Evolutionary conservation across 1,140 invertebrate species (phyloP).

Genomic region (Leptopilina clavipes): DNA sequence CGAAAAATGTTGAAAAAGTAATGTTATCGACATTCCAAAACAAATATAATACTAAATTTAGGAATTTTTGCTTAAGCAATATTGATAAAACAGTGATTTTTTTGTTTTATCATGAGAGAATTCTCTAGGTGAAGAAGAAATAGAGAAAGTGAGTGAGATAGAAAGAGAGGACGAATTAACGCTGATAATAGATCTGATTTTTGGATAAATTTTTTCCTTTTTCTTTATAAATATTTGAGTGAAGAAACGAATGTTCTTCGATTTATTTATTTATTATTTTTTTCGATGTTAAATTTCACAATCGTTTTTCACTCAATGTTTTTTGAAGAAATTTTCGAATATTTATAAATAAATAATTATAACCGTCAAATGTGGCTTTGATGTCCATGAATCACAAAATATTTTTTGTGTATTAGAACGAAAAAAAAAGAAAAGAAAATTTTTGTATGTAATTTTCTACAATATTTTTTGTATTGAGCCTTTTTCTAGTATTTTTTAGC

Average conservation of each 20-base stretch:
- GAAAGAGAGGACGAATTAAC: no score
- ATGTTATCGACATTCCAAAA: slow-evolving; percentile 60
- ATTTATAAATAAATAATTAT: slow-evolving; percentile 1
- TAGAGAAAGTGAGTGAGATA: no score
- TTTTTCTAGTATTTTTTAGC: no score
- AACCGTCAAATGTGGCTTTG: slow-evolving; percentile 12
- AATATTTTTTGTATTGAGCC: no score
- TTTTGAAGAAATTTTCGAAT: neutral
- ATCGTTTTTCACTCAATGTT: neutral
- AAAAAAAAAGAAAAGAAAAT: neutral
- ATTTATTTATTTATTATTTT: neutral
- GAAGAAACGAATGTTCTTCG: neutral
- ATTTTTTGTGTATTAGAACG: neutral
- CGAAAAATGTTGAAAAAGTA: slow-evolving; percentile 42
- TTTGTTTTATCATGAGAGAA: no score
- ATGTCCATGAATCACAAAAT: neutral
- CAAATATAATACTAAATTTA: slow-evolving; percentile 39
- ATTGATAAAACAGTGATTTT: neutral
- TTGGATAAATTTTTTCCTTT: no score
- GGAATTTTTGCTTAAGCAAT: slow-evolving; percentile 6
- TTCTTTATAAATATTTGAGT: neutral
- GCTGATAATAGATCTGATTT: no score
- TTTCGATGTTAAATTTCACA: neutral
- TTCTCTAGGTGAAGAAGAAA: no score
- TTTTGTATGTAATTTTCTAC: no score